These are phyloP conservation scores for Synanthedon myopaeformis DNA, from an alignment of 2,888 invertebrate species.

Conservation along the genomic window DNA sequence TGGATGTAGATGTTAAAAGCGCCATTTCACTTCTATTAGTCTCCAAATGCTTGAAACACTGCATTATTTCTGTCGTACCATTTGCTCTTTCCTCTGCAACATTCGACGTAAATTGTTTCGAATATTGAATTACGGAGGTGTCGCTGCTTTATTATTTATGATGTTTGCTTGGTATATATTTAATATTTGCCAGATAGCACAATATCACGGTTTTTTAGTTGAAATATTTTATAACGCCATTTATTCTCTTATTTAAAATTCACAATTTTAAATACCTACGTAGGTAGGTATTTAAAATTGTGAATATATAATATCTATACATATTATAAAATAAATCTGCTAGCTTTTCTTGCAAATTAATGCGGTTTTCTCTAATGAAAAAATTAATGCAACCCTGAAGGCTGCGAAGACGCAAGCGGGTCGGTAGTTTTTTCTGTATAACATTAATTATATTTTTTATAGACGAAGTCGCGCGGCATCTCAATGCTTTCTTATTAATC, in stretches of 20 bases:
- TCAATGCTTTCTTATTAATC: conserved; percentile 4
- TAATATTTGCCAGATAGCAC: background rate
- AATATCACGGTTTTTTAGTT: background rate
- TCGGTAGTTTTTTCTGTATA: conserved; percentile 10
- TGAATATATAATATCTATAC: too few relatives aligned
- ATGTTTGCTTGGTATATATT: background rate
- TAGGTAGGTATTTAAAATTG: too few relatives aligned
- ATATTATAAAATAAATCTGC: too few relatives aligned
- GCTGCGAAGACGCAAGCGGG: too few relatives aligned
- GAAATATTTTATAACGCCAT: too few relatives aligned
- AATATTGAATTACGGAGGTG: background rate
- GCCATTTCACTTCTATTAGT: too few relatives aligned
- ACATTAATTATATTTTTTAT: background rate
- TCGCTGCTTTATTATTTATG: background rate
- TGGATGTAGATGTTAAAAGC: background rate
- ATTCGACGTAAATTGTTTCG: background rate
- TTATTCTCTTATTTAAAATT: too few relatives aligned
- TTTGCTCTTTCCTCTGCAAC: background rate
- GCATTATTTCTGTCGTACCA: background rate
- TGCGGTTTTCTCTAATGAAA: too few relatives aligned
- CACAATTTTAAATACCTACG: too few relatives aligned
- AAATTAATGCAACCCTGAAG: too few relatives aligned
- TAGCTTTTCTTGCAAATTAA: too few relatives aligned
- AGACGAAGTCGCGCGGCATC: background rate
- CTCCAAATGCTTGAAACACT: background rate